These are phyloP conservation scores for Tetropium fuscum DNA, from an alignment of 2,888 invertebrate genomes.

Conservation along the genomic window DNA sequence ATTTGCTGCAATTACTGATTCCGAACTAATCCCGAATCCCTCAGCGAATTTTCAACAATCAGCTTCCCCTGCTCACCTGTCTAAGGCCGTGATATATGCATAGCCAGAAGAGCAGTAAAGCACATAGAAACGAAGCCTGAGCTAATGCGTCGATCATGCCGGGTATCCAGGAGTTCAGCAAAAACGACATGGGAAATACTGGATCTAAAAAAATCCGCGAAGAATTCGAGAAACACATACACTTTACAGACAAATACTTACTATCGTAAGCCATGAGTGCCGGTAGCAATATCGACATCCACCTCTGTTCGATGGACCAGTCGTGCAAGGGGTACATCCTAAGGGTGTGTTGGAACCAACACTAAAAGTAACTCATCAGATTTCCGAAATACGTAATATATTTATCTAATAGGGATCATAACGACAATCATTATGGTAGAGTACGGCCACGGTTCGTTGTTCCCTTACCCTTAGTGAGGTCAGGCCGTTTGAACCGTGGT, in stretches of 20 bases:
- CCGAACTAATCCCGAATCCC: too few species aligned
- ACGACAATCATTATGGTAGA: too few species aligned
- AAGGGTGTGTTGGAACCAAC: conserved; percentile 92
- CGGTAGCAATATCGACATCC: conserved; percentile 91
- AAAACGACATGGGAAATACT: conserved; percentile 89
- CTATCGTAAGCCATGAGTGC: conserved; percentile 92
- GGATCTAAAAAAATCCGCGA: conserved; percentile 81
- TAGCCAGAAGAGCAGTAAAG: conserved; percentile 93
- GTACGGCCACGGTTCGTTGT: too few species aligned
- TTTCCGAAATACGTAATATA: too few species aligned
- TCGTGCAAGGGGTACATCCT: conserved; percentile 89
- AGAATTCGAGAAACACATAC: neutral
- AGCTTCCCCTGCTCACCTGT: too few species aligned
- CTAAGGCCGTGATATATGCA: conserved; percentile 95
- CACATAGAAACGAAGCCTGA: conserved; percentile 90
- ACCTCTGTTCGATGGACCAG: conserved; percentile 98
- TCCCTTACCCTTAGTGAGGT: too few species aligned
- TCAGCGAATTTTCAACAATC: too few species aligned
- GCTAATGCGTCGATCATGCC: conserved; percentile 92
- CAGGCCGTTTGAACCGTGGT: too few species aligned
- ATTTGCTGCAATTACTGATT: too few species aligned
- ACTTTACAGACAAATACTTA: conserved; percentile 66
- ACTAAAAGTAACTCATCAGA: conserved; percentile 81
- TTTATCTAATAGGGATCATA: too few species aligned
- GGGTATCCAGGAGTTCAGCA: conserved; percentile 90